A percentile compares a stretch with the other conserved stretches of the same genome.
These are phyloP conservation scores for Gallinago stenura DNA, from an alignment of 2,797 vertebrate genomes.

Conservation along the genomic window DNA sequence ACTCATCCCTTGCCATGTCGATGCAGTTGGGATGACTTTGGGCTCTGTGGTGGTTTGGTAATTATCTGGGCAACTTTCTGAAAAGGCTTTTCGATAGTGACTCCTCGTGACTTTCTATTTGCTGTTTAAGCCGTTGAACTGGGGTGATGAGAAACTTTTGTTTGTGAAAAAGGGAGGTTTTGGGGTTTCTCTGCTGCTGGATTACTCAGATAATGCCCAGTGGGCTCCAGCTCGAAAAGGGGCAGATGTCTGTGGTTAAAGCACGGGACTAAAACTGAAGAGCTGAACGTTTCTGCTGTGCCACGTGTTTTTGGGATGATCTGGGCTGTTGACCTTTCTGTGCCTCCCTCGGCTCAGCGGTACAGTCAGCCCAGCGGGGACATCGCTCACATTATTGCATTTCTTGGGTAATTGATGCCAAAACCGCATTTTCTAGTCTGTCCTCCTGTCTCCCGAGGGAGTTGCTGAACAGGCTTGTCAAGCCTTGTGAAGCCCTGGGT, in stretches of 20 bases:
- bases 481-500: background rate
- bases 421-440: background rate
- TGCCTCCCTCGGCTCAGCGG: background rate
- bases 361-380: background rate
- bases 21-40: background rate
- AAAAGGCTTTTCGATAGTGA: background rate
- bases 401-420: background rate
- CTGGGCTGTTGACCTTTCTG: background rate
- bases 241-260: constrained; percentile 3
- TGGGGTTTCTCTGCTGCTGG: background rate
- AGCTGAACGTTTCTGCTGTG: background rate
- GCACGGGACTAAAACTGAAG: background rate
- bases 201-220: background rate
- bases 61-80: constrained; percentile 14
- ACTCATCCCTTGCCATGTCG: constrained; percentile 33
- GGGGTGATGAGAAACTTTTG: background rate
- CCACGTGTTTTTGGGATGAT: background rate
- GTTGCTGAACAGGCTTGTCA: background rate
- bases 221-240: background rate
- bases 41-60: constrained; percentile 29
- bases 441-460: background rate
- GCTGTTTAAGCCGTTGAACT: background rate
- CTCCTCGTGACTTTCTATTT: background rate
- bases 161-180: background rate
- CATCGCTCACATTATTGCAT: background rate